Conservation (phyloP, 2,113 vertebrate species). For the Oreotrochilus melanogaster region DNA sequence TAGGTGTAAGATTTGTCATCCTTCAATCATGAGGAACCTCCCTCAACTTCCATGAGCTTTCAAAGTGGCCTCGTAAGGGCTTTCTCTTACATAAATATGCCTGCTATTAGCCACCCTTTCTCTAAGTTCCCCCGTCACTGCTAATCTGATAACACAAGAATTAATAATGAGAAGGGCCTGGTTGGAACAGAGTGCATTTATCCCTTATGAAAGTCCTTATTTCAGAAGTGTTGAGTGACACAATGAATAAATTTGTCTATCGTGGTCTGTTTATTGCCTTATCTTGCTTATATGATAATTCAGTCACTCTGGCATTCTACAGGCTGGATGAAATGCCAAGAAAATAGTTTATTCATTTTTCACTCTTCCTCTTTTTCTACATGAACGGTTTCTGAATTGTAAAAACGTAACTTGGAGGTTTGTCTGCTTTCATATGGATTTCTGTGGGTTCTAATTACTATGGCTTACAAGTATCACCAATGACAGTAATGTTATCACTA, state of each 20-base stretch:
- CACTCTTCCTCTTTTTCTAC: not conserved
- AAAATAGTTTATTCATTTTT: slow-evolving; percentile 58
- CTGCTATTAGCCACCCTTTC: not conserved
- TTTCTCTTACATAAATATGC: not conserved
- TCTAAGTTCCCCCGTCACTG: not conserved
- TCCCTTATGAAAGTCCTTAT: not conserved
- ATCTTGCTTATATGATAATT: not conserved
- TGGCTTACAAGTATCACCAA: not conserved
- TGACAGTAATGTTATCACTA: not conserved
- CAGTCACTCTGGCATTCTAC: slow-evolving; percentile 8
- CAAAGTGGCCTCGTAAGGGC: too few relatives aligned
- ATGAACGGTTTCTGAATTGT: not conserved
- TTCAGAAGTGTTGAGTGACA: not conserved
- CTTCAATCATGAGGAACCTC: not conserved
- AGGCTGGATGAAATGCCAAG: slow-evolving; percentile 4
- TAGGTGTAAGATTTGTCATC: not conserved
- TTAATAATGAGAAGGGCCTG: not conserved
- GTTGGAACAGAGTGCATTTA: not conserved
- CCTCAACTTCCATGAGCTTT: not conserved
- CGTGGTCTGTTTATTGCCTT: not conserved
- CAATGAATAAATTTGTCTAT: not conserved
- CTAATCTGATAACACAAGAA: not conserved
- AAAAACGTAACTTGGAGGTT: not conserved
- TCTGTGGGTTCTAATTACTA: not conserved
- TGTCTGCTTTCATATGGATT: not conserved